These are phyloP conservation scores for Nasonia longicornis DNA, from an alignment of 1,140 invertebrate species.

Conservation along the genomic window DNA sequence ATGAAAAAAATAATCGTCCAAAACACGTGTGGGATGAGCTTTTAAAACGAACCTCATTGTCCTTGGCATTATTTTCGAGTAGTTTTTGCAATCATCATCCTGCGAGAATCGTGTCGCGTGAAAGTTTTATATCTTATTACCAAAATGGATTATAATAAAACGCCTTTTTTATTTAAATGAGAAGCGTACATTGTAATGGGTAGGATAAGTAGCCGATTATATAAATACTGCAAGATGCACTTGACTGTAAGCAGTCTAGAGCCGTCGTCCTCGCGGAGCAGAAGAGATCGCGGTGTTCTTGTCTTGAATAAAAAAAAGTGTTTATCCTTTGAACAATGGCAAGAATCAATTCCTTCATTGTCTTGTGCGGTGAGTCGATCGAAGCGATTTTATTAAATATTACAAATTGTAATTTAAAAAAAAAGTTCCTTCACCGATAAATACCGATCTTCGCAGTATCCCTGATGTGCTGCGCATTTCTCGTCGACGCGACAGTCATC, in stretches of 20 bases:
- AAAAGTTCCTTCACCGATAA: no score
- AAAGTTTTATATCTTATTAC: background rate
- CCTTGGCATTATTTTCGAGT: no score
- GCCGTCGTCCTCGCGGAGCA: background rate
- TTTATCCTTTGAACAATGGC: background rate
- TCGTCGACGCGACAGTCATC: background rate
- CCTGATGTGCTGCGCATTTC: background rate
- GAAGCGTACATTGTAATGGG: background rate
- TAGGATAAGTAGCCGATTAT: background rate
- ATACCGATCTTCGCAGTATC: background rate
- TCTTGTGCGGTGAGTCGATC: no score
- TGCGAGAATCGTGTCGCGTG: no score
- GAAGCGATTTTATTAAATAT: no score
- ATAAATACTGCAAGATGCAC: constrained; percentile 1
- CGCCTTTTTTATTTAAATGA: background rate
- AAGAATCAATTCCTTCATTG: background rate
- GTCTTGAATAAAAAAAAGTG: background rate
- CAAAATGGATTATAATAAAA: background rate
- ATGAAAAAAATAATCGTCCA: no score
- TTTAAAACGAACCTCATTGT: no score
- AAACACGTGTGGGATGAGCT: no score
- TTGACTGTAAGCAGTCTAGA: background rate
- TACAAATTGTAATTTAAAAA: no score
- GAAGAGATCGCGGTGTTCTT: background rate
- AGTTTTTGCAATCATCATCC: no score